phyloP scores from a whole-genome alignment of 2,113 vertebrate genomes.

The Arenaria interpres region DNA sequence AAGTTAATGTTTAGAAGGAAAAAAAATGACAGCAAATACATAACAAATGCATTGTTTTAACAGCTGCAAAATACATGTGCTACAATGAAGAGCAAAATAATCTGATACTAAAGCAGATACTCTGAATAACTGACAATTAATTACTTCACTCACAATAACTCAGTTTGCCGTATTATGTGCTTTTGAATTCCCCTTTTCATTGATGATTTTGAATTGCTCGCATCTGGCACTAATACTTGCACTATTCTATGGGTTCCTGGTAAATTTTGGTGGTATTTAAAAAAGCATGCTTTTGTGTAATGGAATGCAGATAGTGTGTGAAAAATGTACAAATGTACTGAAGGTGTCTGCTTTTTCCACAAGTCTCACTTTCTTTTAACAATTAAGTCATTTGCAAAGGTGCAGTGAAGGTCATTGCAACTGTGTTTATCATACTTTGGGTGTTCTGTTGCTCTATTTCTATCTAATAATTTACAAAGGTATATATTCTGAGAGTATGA shows the following conservation, averaged over 20 bases:
- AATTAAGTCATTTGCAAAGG: neutral
- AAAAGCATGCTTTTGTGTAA: neutral
- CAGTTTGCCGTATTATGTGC: neutral
- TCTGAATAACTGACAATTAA: neutral
- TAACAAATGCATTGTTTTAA: neutral
- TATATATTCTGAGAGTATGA: neutral
- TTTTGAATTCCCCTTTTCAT: neutral
- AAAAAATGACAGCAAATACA: neutral
- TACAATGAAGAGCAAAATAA: rapidly evolving
- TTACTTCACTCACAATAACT: neutral
- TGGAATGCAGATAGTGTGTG: neutral
- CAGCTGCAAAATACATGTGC: neutral
- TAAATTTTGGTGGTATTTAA: neutral
- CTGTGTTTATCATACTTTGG: neutral
- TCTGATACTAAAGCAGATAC: neutral
- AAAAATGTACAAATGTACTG: neutral
- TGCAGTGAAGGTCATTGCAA: neutral
- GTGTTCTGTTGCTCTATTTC: neutral
- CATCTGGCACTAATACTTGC: neutral
- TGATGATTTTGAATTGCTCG: neutral
- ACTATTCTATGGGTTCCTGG: neutral
- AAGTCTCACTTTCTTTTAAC: neutral
- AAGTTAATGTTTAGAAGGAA: constrained; percentile 7
- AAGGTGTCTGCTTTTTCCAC: rapidly evolving
- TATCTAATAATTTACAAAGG: neutral